Conservation (phyloP, 2,888 invertebrate species). For the Scaptodrosophila latifasciaeformis region DNA sequence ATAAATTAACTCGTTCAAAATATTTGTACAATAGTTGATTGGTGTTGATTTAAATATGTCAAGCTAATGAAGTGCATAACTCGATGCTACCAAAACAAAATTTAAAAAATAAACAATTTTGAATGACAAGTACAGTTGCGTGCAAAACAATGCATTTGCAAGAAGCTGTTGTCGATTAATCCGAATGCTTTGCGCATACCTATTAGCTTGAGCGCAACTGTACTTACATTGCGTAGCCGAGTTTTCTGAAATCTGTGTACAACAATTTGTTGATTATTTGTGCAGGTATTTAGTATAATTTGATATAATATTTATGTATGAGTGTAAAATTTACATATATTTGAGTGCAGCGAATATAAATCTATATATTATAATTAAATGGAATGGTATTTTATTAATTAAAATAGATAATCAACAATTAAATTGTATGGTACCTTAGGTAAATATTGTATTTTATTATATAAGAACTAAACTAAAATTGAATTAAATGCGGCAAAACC, state of each 20-base stretch:
- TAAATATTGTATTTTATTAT: slow-evolving; percentile 34
- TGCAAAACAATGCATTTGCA: too few relatives aligned
- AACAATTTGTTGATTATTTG: neutral
- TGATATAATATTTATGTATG: too few relatives aligned
- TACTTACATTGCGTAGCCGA: too few relatives aligned
- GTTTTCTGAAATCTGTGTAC: too few relatives aligned
- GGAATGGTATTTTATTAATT: slow-evolving; percentile 47
- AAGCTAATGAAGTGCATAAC: slow-evolving; percentile 30
- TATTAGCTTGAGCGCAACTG: too few relatives aligned
- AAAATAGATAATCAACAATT: slow-evolving; percentile 57
- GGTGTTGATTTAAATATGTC: slow-evolving; percentile 14
- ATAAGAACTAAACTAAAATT: too few relatives aligned
- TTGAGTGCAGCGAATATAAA: slow-evolving; percentile 2
- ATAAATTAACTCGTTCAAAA: slow-evolving; percentile 45
- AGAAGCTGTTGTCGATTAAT: too few relatives aligned
- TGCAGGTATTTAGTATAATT: slow-evolving; percentile 11
- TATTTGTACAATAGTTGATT: neutral
- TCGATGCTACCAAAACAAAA: slow-evolving; percentile 4
- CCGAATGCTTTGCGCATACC: neutral
- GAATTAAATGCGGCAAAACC: slow-evolving; percentile 23
- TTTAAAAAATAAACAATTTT: neutral
- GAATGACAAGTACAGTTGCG: neutral
- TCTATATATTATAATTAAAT: slow-evolving; percentile 27
- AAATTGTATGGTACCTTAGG: slow-evolving; percentile 60
- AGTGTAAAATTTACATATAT: too few relatives aligned